phyloP scores from a whole-genome alignment of 2,113 vertebrate genomes.

The Pseudorectes ferrugineus region DNA sequence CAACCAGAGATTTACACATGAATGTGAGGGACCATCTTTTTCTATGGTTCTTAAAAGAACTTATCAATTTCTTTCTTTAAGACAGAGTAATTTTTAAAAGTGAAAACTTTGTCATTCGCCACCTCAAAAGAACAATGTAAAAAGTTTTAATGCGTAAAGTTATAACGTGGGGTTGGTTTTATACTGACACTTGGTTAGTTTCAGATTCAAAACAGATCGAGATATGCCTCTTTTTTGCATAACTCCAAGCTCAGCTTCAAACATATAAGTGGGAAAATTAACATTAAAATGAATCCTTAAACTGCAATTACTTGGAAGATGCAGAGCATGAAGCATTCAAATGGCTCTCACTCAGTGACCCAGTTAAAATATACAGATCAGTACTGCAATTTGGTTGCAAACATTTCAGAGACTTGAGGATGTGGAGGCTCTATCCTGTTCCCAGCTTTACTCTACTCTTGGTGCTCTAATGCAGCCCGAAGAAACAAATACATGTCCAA shows the following conservation, averaged over 20 bases:
- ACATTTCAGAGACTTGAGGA: not conserved
- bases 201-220: not conserved
- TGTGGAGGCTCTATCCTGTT: not conserved
- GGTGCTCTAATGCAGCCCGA: not conserved
- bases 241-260: constrained; percentile 12
- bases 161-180: not conserved
- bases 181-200: not conserved
- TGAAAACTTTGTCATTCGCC: not conserved
- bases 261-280: not conserved
- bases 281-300: constrained; percentile 36
- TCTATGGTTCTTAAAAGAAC: not conserved
- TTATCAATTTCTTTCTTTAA: not conserved
- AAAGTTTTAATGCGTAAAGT: not conserved
- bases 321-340: constrained; percentile 20
- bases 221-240: not conserved
- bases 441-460: not conserved
- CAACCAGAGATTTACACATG: not conserved
- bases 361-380: not conserved
- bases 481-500: not conserved
- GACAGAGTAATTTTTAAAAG: not conserved
- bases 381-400: not conserved
- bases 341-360: not conserved
- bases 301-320: constrained; percentile 26
- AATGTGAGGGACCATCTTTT: not conserved
- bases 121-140: not conserved